These are phyloP conservation scores for Cervus canadensis DNA, from an alignment of 2,113 vertebrate species.

Conservation along the genomic window DNA sequence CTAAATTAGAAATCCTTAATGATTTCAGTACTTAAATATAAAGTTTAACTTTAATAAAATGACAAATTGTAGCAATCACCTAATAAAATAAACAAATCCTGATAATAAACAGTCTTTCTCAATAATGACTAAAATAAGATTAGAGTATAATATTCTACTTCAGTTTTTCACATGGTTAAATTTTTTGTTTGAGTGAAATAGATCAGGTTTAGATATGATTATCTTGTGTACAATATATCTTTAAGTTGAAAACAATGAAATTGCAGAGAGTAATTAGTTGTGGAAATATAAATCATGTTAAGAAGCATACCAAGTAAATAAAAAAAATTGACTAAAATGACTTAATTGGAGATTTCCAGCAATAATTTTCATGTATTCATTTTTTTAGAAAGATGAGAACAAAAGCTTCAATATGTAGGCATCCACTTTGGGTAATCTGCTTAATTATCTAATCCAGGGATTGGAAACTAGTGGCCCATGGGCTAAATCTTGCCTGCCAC, in stretches of 20 bases:
- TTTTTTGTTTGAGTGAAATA: background rate
- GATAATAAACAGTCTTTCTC: background rate
- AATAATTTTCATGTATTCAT: background rate
- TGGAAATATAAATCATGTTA: background rate
- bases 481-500: background rate
- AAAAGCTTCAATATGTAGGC: background rate
- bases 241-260: background rate
- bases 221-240: background rate
- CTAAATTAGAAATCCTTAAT: slow-evolving; percentile 38
- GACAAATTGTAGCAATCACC: slow-evolving; percentile 20
- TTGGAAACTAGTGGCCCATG: background rate
- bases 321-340: background rate
- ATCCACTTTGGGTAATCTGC: background rate
- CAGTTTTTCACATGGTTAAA: background rate
- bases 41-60: slow-evolving; percentile 44
- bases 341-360: background rate
- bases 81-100: slow-evolving; percentile 19
- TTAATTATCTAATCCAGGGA: background rate
- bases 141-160: background rate
- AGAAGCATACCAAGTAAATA: background rate
- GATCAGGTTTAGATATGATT: background rate
- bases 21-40: slow-evolving; percentile 37
- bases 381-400: background rate
- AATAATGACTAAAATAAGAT: background rate
- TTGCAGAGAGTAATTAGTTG: background rate